A percentile compares a stretch with the other conserved stretches of the same genome.
These are phyloP conservation scores for Thaumetopoea pityocampa DNA, from an alignment of 1,140 invertebrate genomes.

Conservation along the genomic window DNA sequence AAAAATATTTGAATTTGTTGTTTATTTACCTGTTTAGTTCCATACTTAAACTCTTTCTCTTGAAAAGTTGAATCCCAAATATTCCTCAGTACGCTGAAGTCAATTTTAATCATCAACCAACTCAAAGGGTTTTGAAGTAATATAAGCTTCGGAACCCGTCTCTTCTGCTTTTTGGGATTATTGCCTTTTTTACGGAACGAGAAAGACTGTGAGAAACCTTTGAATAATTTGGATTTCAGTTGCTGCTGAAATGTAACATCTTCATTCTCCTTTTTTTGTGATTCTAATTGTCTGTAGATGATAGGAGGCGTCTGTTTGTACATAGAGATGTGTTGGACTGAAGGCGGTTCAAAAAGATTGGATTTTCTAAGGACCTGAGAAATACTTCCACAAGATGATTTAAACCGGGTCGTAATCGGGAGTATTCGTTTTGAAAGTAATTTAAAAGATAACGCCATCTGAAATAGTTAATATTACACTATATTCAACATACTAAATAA, in stretches of 20 bases:
- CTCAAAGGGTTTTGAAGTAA: constrained; percentile 61
- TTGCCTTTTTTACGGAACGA: constrained; percentile 33
- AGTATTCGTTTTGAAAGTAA: constrained; percentile 15
- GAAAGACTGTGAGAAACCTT: constrained; percentile 26
- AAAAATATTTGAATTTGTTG: too few relatives aligned
- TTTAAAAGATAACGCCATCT: constrained; percentile 28
- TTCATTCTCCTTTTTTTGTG: constrained; percentile 18
- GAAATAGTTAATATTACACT: constrained; percentile 14
- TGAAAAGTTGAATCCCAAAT: constrained; percentile 58
- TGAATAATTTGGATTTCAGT: too few relatives aligned
- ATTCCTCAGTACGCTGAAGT: constrained; percentile 51
- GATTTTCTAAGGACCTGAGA: neutral
- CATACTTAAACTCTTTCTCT: constrained; percentile 60
- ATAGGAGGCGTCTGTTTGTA: too few relatives aligned
- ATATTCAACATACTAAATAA: too few relatives aligned
- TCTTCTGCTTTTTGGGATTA: constrained; percentile 33
- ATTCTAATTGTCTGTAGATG: constrained; percentile 32
- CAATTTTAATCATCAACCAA: constrained; percentile 62
- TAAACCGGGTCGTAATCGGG: constrained; percentile 1
- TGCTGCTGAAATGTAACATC: constrained; percentile 19
- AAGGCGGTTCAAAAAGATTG: neutral
- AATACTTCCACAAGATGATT: neutral
- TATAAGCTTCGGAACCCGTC: constrained; percentile 54
- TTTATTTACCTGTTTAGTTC: constrained; percentile 52
- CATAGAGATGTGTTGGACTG: too few relatives aligned